Conservation (phyloP, 2,888 invertebrate genomes). For the Coronaproctus castanopsis region DNA sequence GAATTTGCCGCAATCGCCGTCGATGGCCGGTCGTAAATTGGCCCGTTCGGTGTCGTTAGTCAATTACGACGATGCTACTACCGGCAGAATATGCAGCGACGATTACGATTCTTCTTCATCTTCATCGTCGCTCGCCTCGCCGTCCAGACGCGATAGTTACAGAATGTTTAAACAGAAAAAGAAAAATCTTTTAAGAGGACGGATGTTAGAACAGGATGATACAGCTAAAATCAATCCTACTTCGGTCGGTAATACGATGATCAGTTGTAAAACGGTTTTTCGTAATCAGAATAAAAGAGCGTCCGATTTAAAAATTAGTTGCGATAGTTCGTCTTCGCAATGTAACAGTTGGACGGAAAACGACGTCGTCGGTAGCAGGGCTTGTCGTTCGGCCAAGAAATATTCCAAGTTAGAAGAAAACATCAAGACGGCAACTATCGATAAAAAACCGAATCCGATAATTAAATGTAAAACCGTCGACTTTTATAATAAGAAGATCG, state of each 20-base stretch:
- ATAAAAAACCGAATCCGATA: background rate
- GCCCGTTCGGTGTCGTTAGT: constrained; percentile 9
- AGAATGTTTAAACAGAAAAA: constrained; percentile 9
- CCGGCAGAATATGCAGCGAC: background rate
- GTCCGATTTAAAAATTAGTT: background rate
- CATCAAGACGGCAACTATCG: no score
- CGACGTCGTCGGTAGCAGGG: background rate
- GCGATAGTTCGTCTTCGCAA: background rate
- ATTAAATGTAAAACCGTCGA: background rate
- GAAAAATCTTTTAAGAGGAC: background rate
- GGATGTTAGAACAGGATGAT: background rate
- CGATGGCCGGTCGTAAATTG: background rate
- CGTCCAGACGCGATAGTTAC: constrained; percentile 7
- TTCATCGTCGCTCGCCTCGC: background rate
- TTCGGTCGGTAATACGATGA: background rate
- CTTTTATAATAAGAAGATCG: background rate
- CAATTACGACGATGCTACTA: constrained; percentile 2
- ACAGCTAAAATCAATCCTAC: background rate
- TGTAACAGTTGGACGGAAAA: background rate
- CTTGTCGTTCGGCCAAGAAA: background rate
- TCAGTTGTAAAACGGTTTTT: background rate
- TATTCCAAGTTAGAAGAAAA: background rate
- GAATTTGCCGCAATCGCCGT: background rate
- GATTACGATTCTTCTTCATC: constrained; percentile 5
- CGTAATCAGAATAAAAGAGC: background rate